Base-by-base conservation (phyloP, 2,797 vertebrate genomes). In the Cynodonichthys magdalenae region DNA sequence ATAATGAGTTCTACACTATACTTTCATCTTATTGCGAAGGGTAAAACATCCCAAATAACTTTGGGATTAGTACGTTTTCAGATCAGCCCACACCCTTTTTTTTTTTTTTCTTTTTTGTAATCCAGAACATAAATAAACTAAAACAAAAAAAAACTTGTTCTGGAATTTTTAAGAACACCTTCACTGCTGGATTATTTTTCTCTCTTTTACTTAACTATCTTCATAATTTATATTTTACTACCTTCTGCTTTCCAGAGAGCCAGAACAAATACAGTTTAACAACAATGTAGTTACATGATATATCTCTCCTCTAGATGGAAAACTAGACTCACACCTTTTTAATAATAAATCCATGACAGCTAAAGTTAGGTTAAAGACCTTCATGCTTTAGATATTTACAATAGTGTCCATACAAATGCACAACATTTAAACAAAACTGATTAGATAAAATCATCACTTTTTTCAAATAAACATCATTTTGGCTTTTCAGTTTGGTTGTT, bases 291-390 rank as follows among this genome's bases (percentile, higher is more conserved):
- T 92, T 70, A 81, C 86, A 87, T 91, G 89, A 90, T 89, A 89
- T 78, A 71, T 77, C 84, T 86, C 69, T 71, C 82, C 89, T 87
- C 67, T 89, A 89, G 87, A 93, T 86, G 90, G 92, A 95, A 95
- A 95, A 94, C 11, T 31, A 3, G 89, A 92, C 91, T 84, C 90
- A 90, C 11, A 82, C 90, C 84, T 81, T 77, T 87, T 80, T 86
- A 80, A 90, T 90, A 92, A 90, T 95, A 94, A 93, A 90, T 94
- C 92, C 91, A 94, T 94, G 94, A 92, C 89, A 66, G n/a, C 6
- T 80, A 90, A 79, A 86, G 87, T 83, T 75, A 89, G 47, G 77
- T 74, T 70, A 81, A 77, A 90, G 87, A 55, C 45, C 70, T 84
- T 76, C 88, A 86, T 87, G 90, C 92, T 92, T 93, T 88, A 87